Base-by-base conservation (phyloP, 2,888 invertebrate species). In the Eupithecia inturbata region DNA sequence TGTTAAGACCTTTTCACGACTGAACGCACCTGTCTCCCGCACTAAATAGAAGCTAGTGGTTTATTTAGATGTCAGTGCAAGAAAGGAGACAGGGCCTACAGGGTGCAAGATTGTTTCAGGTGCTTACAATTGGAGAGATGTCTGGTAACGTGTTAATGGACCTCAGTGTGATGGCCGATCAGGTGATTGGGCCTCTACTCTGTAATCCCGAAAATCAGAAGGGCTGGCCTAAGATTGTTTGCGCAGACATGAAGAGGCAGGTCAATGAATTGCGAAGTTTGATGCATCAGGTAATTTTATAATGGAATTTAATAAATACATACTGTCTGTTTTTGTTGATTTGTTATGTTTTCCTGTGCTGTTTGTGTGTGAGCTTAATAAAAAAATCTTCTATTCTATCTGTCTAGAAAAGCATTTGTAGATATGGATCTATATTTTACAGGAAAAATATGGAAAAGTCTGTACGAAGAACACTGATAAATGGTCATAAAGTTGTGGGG, bases 151-250 rank as follows among this genome's bases (percentile, higher is more conserved):
- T 97, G 0, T 89, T 97, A 12, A 96, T 96, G 81, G 97, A 97
- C 84, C 86, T 97, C 9, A 95, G 96, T 7, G 94, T 96, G 3
- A 89, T 97, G 78, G 95, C 97, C 1, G 96, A 97, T 82, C 96
- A 97, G 84, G 96, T 97, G 2, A 96, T 97, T 69, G 95, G 96
- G 10, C 97, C 97, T 0, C 85, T 97, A 57, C 90, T 97, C 5
- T 96, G 96, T 62, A 97, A 97, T 87, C 95, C 96, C 0, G 95
- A 94, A 53, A 97, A 97, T 88, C 96, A 96, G 83, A 90, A 85
- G 33, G 96, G 96, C 4, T 97, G 97, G 97, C 97, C 97, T 0
- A 95, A 95, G 77, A 95, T 97, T 16, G 96, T 97, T 5, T 94
- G 95, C 7, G 95, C 96, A 74, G 97, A 97, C 84, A 96, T 97